Conservation (phyloP, 2,113 vertebrate genomes). For the Nerophis lumbriciformis region DNA sequence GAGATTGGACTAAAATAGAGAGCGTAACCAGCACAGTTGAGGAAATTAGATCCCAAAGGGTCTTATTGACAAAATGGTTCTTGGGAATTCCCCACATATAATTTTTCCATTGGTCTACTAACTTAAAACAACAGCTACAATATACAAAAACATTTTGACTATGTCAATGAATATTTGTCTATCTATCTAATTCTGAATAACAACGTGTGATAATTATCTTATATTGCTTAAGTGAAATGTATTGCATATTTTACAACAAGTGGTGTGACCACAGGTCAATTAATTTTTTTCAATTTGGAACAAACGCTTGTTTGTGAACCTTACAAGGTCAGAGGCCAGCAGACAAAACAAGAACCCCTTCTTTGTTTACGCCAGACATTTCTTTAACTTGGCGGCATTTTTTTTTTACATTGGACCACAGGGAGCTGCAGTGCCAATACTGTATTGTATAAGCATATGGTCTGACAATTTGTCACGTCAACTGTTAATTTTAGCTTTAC, state of each 20-base stretch:
- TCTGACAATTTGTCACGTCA: constrained; percentile 18
- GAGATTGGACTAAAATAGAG: constrained; percentile 30
- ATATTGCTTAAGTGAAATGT: constrained; percentile 34
- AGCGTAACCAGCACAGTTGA: constrained; percentile 24
- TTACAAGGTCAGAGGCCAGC: constrained; percentile 36
- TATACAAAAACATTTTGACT: constrained; percentile 38
- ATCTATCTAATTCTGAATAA: constrained; percentile 31
- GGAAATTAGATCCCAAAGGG: constrained; percentile 41
- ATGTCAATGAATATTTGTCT: constrained; percentile 48
- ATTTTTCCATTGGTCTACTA: constrained; percentile 40
- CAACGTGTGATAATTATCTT: constrained; percentile 58
- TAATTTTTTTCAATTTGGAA: constrained; percentile 44
- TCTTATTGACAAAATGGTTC: constrained; percentile 44
- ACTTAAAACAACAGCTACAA: constrained; percentile 42
- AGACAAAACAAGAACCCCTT: constrained; percentile 57
- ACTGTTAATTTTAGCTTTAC: not conserved
- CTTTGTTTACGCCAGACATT: constrained; percentile 62
- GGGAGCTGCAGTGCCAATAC: constrained; percentile 42
- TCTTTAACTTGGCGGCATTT: constrained; percentile 50
- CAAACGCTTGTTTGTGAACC: constrained; percentile 57
- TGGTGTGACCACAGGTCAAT: constrained; percentile 39
- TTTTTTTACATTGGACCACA: constrained; percentile 26
- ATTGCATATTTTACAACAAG: constrained; percentile 56
- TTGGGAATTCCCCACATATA: constrained; percentile 49
- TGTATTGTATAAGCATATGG: constrained; percentile 57